Evolutionary conservation across 1,140 invertebrate genomes (phyloP), one percentile per base, ranked within the genome.

Genomic region (Euura lappo): DNA sequence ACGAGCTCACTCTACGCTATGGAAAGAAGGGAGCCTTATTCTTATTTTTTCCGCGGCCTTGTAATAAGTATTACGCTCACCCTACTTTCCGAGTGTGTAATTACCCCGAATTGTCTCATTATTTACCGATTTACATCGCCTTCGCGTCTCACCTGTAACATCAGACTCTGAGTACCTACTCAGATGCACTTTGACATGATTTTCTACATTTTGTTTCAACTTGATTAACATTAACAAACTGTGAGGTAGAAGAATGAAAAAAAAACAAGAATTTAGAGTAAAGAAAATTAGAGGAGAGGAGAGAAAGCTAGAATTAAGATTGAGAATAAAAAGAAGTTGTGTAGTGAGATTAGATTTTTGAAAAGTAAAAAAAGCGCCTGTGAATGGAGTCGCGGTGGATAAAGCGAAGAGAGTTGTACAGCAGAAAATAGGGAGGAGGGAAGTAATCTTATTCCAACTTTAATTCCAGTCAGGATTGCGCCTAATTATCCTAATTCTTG

Each of bases 401-500:
- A 64, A 51, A 64, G 8, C 44, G 71, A 43, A 51, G 51, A 28
- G 28, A 28, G 28, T 28, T 28, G 28, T 28, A 28, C 28, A 28
- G 1, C 28, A 28, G 64, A 64, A 51, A 70, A 74, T 42, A 66
- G 68, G 44, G 46, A 45, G 44, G 71, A 64, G 5, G 68, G 44
- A 44, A 78, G 76, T 79, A 80, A 81, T 81, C 74, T 79, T 72
- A 79, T 79, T 74, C 74, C 71, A 71, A 78, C 74, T 79, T 77
- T 77, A 80, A 80, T 80, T 74, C 70, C 67, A 4, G 47, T 71
- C 70, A 72, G 74, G 75, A 82, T 77, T 76, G 71, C 77, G 75
- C 75, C 76, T 79, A 82, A 81, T 82, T 79, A 80, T 80, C 71
- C 78, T 80, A 76, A 81, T 75, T 77, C 51, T 60, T 6, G 51